These are phyloP conservation scores for Conops quadrifasciatus DNA, from an alignment of 2,888 invertebrate genomes.

Conservation along the genomic window DNA sequence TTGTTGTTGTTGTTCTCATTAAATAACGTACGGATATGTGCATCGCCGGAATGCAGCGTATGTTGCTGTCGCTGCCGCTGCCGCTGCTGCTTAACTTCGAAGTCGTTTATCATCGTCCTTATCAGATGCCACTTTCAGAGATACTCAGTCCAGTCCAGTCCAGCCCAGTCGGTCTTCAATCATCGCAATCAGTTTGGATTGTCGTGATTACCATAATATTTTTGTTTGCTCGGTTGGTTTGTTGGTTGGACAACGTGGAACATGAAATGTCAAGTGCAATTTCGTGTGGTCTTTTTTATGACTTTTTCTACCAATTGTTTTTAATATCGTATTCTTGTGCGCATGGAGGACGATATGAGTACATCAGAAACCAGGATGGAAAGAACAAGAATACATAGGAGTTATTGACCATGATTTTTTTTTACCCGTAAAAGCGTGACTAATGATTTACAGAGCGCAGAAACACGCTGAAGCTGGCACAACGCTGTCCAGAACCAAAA, in stretches of 20 bases:
- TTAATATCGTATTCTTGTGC: not conserved
- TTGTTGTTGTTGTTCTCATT: not conserved
- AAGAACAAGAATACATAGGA: too few relatives aligned
- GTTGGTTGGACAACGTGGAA: not conserved
- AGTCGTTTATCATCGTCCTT: conserved; percentile 20
- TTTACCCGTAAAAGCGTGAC: too few relatives aligned
- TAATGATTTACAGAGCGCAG: too few relatives aligned
- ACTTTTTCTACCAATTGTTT: not conserved
- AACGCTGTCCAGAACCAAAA: too few relatives aligned
- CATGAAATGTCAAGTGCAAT: conserved; percentile 17
- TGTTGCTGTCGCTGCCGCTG: too few relatives aligned
- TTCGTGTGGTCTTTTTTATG: not conserved
- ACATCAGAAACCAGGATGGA: too few relatives aligned
- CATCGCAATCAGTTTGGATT: not conserved
- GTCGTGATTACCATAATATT: not conserved
- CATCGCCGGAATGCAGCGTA: not conserved
- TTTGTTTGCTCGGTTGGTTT: not conserved
- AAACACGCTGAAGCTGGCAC: too few relatives aligned
- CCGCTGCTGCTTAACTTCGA: not conserved
- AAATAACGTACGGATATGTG: not conserved
- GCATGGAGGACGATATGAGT: not conserved
- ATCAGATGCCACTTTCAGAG: conserved; percentile 23
- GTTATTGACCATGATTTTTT: too few relatives aligned
- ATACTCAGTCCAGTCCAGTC: not conserved
- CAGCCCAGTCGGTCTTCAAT: not conserved